Evolutionary conservation across 1,140 invertebrate genomes (phyloP).

Genomic region (Riptortus pedestris): DNA sequence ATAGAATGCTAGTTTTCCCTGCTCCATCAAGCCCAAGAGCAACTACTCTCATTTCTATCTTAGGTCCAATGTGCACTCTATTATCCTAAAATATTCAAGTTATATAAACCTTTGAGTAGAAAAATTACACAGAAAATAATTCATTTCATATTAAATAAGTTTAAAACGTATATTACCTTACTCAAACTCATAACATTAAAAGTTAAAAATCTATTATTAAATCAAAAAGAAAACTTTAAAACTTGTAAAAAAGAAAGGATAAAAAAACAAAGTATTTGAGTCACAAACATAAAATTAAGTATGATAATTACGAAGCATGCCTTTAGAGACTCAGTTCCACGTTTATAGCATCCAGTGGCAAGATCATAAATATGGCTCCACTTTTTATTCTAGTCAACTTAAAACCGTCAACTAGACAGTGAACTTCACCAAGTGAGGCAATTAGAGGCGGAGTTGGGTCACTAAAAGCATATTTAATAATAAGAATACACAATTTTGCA

Average conservation of each 20-base stretch:
- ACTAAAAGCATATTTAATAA: too few species aligned
- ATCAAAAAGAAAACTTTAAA: background rate
- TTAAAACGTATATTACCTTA: background rate
- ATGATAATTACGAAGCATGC: too few species aligned
- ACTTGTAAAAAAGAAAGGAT: background rate
- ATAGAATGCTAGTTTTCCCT: slow-evolving; percentile 53
- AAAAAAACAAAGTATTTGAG: too few species aligned
- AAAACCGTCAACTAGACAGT: too few species aligned
- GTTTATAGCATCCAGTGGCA: too few species aligned
- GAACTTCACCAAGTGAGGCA: too few species aligned
- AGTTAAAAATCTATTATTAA: background rate
- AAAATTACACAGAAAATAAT: background rate
- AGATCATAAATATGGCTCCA: too few species aligned
- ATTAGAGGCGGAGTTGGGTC: too few species aligned
- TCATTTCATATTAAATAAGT: background rate
- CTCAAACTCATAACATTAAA: background rate
- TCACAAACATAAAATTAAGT: too few species aligned
- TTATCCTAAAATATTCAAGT: slow-evolving; percentile 42
- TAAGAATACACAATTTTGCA: too few species aligned
- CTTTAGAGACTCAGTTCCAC: too few species aligned
- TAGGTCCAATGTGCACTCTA: slow-evolving; percentile 51
- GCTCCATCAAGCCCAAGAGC: slow-evolving; percentile 45
- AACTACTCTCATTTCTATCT: slow-evolving; percentile 53
- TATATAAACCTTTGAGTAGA: background rate
- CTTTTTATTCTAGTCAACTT: too few species aligned